Percentiles rank a stretch among this genome's conserved stretches.
These are phyloP conservation scores for Drepanosiphum platanoidis DNA, from an alignment of 2,888 invertebrate species.

Conservation along the genomic window DNA sequence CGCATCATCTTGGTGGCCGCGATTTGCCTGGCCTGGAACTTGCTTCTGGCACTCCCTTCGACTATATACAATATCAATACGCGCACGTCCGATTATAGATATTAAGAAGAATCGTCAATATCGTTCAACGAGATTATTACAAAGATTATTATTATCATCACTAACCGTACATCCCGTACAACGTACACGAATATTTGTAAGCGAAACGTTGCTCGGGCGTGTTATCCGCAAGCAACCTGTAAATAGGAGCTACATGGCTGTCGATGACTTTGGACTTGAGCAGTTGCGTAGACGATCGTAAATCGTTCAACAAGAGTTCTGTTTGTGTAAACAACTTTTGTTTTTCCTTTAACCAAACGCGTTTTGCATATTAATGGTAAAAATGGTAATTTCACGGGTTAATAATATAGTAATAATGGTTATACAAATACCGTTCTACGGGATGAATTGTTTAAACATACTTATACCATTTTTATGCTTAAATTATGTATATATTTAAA, in stretches of 20 bases:
- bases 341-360: too few relatives aligned
- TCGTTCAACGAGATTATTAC: too few relatives aligned
- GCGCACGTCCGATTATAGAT: neutral
- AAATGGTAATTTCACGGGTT: too few relatives aligned
- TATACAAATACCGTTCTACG: too few relatives aligned
- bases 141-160: neutral
- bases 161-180: slow-evolving; percentile 51
- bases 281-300: slow-evolving; percentile 13
- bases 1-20: slow-evolving; percentile 21
- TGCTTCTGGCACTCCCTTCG: slow-evolving; percentile 23
- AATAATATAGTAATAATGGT: too few relatives aligned
- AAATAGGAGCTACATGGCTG: neutral
- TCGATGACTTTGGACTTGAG: slow-evolving; percentile 20
- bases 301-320: neutral
- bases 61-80: too few relatives aligned
- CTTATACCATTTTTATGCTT: too few relatives aligned
- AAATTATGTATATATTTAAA: too few relatives aligned
- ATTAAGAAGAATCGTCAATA: too few relatives aligned
- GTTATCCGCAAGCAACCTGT: neutral
- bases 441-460: too few relatives aligned
- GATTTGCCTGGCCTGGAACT: slow-evolving; percentile 15
- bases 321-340: slow-evolving; percentile 5
- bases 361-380: too few relatives aligned
- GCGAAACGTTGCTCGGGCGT: neutral
- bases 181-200: slow-evolving; percentile 43